Conservation (phyloP, 2,888 invertebrate species). For the Stenodera caucasica region DNA sequence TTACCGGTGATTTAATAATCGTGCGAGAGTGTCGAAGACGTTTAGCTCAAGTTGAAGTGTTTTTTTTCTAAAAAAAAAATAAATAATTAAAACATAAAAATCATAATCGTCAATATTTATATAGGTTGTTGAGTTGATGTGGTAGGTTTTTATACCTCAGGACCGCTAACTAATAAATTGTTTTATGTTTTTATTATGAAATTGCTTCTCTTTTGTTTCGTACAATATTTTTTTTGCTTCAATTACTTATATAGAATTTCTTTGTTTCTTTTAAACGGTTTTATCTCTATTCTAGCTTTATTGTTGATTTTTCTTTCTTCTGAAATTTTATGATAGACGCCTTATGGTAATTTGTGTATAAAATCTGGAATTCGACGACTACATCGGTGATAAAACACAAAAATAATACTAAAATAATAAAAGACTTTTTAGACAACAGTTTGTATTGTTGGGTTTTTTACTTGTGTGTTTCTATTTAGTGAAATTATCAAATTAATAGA, state of each 20-base stretch:
- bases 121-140: conserved; percentile 28
- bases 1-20: conserved; percentile 34
- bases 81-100: conserved; percentile 19
- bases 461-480: conserved; percentile 36
- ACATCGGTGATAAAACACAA: conserved; percentile 35
- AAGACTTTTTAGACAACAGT: conserved; percentile 35
- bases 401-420: not conserved
- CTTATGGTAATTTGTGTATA: conserved; percentile 18
- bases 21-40: conserved; percentile 31
- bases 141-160: conserved; percentile 35
- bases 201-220: conserved; percentile 16
- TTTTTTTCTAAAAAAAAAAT: conserved; percentile 22
- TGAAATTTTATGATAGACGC: conserved; percentile 9
- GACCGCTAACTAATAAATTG: conserved; percentile 36
- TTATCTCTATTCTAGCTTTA: conserved; percentile 11
- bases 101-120: not conserved
- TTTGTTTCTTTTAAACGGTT: not conserved
- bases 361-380: conserved; percentile 28
- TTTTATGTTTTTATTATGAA: conserved; percentile 31
- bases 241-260: conserved; percentile 13
- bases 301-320: conserved; percentile 14
- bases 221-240: conserved; percentile 17
- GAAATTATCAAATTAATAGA: conserved; percentile 23
- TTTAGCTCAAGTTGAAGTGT: conserved; percentile 22
- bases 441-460: conserved; percentile 42